A percentile compares a stretch with the other conserved stretches of the same genome.
Conservation (phyloP, 1,140 invertebrate genomes). For the Drosophila parvula region DNA sequence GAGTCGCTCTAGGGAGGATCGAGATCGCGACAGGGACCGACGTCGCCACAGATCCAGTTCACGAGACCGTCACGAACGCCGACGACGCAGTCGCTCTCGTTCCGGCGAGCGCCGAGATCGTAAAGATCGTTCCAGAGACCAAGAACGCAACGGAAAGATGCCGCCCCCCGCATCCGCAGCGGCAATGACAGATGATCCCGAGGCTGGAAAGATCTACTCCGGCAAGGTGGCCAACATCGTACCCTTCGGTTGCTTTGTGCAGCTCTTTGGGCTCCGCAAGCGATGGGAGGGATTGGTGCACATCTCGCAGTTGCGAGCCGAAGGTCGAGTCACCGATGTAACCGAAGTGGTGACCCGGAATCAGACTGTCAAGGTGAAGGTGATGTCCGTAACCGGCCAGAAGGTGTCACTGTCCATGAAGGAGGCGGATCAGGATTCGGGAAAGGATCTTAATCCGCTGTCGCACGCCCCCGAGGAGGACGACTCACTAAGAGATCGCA, state of each 20-base stretch:
- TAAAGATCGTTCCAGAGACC: conserved; percentile 68
- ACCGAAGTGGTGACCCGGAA: conserved; percentile 96
- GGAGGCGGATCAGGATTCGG: conserved; percentile 98
- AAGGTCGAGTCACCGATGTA: conserved; percentile 97
- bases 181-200: conserved; percentile 87
- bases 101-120: conserved; percentile 51
- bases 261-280: conserved; percentile 94
- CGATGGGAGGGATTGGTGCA: conserved; percentile 98
- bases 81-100: conserved; percentile 46
- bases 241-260: conserved; percentile 98
- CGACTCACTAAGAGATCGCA: conserved; percentile 89
- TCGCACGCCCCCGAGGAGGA: conserved; percentile 87
- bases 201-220: conserved; percentile 92
- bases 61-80: conserved; percentile 27
- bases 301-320: conserved; percentile 96
- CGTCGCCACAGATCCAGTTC: conserved; percentile 45
- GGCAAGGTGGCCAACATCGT: conserved; percentile 98
- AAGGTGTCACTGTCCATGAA: conserved; percentile 99
- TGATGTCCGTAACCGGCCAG: conserved; percentile 94
- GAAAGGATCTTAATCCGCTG: conserved; percentile 96
- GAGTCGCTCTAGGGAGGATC: conserved; percentile 69
- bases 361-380: conserved; percentile 96
- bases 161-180: conserved; percentile 72
- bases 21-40: conserved; percentile 46
- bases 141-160: conserved; percentile 75